Evolutionary conservation across 2,888 invertebrate genomes (phyloP).

Genomic region (Matsumyia berberina): DNA sequence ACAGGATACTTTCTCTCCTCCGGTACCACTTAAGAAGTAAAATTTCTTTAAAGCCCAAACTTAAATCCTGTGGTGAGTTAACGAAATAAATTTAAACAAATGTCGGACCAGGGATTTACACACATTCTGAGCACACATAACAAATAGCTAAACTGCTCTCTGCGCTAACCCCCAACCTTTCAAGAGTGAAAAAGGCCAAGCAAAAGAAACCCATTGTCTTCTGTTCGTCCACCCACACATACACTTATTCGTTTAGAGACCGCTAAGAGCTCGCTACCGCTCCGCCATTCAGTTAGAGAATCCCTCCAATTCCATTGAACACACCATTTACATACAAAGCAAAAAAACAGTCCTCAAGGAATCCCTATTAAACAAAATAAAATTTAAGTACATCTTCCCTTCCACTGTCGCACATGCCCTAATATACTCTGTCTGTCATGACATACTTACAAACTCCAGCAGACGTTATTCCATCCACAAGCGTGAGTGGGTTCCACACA

Average conservation of each 20-base stretch:
- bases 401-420: not conserved
- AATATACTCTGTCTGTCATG: not conserved
- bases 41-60: conserved; percentile 18
- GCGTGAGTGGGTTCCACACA: conserved; percentile 15
- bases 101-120: conserved; percentile 54
- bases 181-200: conserved; percentile 1
- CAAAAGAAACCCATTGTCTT: conserved; percentile 3
- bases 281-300: conserved; percentile 27
- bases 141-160: conserved; percentile 46
- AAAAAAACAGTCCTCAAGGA: conserved; percentile 19
- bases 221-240: conserved; percentile 6
- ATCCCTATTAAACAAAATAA: conserved; percentile 62
- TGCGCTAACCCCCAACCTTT: conserved; percentile 26
- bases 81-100: conserved; percentile 47
- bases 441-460: not conserved
- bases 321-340: conserved; percentile 33
- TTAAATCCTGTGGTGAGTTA: conserved; percentile 12
- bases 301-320: conserved; percentile 43
- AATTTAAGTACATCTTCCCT: conserved; percentile 46
- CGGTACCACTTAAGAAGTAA: conserved; percentile 21
- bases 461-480: conserved; percentile 7
- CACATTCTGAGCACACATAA: conserved; percentile 31
- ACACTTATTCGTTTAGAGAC: conserved; percentile 14
- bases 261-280: conserved; percentile 3
- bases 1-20: not conserved